phyloP scores from a whole-genome alignment of 2,888 invertebrate species.

The Eupithecia dodoneata region DNA sequence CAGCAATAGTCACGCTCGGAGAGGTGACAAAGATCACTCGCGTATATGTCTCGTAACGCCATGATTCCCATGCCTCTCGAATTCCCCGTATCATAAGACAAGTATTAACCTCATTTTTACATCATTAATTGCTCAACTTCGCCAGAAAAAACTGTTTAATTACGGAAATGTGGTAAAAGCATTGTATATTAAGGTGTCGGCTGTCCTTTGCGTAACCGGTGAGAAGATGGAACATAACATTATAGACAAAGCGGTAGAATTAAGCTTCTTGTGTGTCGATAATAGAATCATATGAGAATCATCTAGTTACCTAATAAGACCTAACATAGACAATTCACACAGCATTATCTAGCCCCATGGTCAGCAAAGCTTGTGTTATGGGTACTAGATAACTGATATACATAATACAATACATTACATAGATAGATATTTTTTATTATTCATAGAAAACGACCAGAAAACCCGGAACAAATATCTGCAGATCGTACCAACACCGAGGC shows the following conservation, averaged over 20 bases:
- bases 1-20: not conserved
- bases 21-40: conserved; percentile 11
- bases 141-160: conserved; percentile 38
- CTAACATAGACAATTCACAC: too few species aligned
- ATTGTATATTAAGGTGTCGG: conserved; percentile 23
- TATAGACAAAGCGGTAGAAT: not conserved
- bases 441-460: too few species aligned
- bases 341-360: too few species aligned
- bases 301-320: not conserved
- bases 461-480: too few species aligned
- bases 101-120: conserved; percentile 39
- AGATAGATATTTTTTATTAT: too few species aligned
- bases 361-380: too few species aligned
- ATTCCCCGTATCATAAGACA: conserved; percentile 39
- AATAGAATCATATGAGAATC: not conserved
- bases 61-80: conserved; percentile 45
- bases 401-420: too few species aligned
- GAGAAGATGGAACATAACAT: conserved; percentile 9
- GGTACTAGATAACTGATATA: too few species aligned
- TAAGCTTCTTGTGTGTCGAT: not conserved
- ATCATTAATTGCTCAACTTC: conserved; percentile 28
- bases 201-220: conserved; percentile 26
- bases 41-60: conserved; percentile 21
- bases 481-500: too few species aligned
- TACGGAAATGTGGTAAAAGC: conserved; percentile 39